Evolutionary conservation across 2,797 vertebrate genomes (phyloP).

Genomic region (Hozukius guyotensis): DNA sequence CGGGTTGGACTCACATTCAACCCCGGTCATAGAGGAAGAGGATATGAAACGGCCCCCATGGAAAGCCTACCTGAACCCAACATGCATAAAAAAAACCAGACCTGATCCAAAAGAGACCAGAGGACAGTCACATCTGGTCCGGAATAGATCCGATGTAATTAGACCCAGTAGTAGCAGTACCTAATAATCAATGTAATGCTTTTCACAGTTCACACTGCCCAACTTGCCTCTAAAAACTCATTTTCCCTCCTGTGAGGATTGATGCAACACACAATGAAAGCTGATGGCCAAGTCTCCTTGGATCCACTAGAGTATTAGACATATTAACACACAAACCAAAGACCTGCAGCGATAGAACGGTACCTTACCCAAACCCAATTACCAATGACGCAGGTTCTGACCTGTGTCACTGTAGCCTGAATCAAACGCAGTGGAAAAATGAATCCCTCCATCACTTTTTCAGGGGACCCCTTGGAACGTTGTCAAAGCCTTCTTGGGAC

Average conservation of each 20-base stretch:
- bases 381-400: not conserved
- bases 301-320: not conserved
- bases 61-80: not conserved
- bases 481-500: not conserved
- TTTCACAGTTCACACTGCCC: not conserved
- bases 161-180: not conserved
- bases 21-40: not conserved
- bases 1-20: not conserved
- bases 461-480: not conserved
- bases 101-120: not conserved
- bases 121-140: not conserved
- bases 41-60: not conserved
- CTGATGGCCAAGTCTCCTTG: not conserved
- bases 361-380: not conserved
- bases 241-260: conserved; percentile 8
- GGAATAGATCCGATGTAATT: not conserved
- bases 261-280: not conserved
- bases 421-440: not conserved
- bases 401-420: not conserved
- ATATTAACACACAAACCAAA: conserved; percentile 1
- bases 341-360: not conserved
- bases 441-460: not conserved
- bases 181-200: not conserved
- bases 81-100: not conserved
- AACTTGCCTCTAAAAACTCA: not conserved